Percentiles rank a stretch among this genome's conserved stretches.
Conservation (phyloP, 2,797 vertebrate genomes). For the Prunella strophiata region DNA sequence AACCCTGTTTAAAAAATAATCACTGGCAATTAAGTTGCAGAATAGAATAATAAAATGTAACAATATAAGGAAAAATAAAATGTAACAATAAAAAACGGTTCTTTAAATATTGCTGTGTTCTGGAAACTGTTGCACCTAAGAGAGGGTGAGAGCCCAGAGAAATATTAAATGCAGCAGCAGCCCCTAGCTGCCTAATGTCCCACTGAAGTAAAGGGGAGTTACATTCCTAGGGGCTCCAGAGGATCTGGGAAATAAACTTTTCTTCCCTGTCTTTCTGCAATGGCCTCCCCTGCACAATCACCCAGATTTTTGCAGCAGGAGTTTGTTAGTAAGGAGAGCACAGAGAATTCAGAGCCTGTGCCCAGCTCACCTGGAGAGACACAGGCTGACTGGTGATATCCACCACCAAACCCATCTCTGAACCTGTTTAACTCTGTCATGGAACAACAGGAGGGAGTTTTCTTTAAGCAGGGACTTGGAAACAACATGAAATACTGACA, state of each 20-base stretch:
- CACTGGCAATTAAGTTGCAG: not conserved
- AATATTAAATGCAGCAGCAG: not conserved
- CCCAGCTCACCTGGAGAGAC: not conserved
- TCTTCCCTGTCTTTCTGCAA: not conserved
- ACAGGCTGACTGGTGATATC: not conserved
- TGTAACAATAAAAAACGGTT: not conserved
- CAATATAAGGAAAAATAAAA: not conserved
- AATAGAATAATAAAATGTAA: not conserved
- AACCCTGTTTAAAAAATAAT: not conserved
- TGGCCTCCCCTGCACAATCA: not conserved
- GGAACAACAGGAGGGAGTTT: not conserved
- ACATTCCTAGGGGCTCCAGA: not conserved
- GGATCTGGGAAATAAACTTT: not conserved
- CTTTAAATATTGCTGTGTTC: not conserved
- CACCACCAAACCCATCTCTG: not conserved
- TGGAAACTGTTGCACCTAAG: not conserved
- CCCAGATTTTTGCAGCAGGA: not conserved
- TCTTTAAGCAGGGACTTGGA: not conserved
- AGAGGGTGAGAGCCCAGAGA: not conserved
- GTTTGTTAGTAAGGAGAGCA: not conserved
- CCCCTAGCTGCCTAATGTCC: not conserved
- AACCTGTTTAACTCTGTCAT: not conserved
- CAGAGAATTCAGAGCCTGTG: not conserved
- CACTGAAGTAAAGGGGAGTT: not conserved
- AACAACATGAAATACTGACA: not conserved